Conservation (phyloP, 2,888 invertebrate species). For the Unio pictorum region DNA sequence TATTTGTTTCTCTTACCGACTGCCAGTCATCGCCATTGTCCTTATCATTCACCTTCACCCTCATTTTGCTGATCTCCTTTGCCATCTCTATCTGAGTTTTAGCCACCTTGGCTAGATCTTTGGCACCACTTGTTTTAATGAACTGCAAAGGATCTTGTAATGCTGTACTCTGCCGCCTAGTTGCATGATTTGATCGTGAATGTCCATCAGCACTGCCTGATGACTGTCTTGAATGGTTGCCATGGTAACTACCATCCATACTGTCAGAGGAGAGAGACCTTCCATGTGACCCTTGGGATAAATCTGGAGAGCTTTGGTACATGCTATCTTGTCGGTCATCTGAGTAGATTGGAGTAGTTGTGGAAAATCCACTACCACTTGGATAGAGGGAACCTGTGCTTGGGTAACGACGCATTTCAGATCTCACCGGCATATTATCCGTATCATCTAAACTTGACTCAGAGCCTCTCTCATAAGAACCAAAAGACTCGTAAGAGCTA, state of each 20-base stretch:
- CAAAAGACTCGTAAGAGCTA: constrained; percentile 61
- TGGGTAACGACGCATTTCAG: constrained; percentile 50
- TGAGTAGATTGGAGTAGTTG: constrained; percentile 26
- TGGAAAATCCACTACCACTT: constrained; percentile 22
- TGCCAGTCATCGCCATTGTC: constrained; percentile 60
- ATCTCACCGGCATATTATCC: constrained; percentile 49
- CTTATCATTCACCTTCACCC: constrained; percentile 22
- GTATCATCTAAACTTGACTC: constrained; percentile 55
- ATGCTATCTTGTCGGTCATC: constrained; percentile 37
- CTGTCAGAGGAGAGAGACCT: constrained; percentile 60
- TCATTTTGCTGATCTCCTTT: constrained; percentile 54
- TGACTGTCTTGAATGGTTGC: constrained; percentile 59
- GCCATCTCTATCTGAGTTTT: constrained; percentile 60
- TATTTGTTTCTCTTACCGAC: constrained; percentile 46
- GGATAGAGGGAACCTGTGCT: constrained; percentile 43
- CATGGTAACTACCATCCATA: constrained; percentile 48
- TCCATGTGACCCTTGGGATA: constrained; percentile 40
- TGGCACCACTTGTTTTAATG: constrained; percentile 54
- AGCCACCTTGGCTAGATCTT: constrained; percentile 59
- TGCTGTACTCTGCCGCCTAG: constrained; percentile 14
- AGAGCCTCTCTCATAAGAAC: constrained; percentile 56
- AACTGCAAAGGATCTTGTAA: constrained; percentile 66
- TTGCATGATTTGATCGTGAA: constrained; percentile 36
- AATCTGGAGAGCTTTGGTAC: constrained; percentile 56
- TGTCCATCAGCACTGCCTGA: constrained; percentile 52